A percentile compares a stretch with the other conserved stretches of the same genome.
Evolutionary conservation across 2,797 vertebrate genomes (phyloP).

Genomic region (Ispidina lecontei): DNA sequence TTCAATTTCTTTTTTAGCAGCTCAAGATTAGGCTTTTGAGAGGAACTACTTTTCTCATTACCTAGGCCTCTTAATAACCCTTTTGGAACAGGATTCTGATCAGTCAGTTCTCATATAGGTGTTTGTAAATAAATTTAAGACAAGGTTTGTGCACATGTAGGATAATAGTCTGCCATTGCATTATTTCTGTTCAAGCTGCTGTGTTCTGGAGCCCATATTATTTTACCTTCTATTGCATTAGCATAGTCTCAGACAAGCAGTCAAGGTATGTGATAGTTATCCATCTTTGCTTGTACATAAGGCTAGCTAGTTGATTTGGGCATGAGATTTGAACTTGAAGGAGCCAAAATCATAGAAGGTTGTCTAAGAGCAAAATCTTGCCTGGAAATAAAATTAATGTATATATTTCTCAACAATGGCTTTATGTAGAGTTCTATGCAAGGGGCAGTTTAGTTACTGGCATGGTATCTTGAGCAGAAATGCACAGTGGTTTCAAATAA

Average conservation of each 20-base stretch:
- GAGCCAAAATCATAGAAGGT: not conserved
- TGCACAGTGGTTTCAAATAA: not conserved
- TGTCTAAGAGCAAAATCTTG: not conserved
- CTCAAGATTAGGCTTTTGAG: not conserved
- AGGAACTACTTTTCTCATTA: not conserved
- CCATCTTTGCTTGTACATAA: not conserved
- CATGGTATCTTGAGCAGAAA: not conserved
- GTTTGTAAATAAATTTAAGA: not conserved
- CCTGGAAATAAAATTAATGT: not conserved
- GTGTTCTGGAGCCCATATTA: not conserved
- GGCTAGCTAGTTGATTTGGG: not conserved
- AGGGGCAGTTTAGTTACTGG: not conserved
- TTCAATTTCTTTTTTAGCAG: not conserved
- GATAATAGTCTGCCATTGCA: not conserved
- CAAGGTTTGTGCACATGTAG: not conserved
- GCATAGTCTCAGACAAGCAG: not conserved
- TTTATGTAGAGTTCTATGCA: not conserved
- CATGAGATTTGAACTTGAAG: not conserved
- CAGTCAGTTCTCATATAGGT: not conserved
- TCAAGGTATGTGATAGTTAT: rapidly evolving
- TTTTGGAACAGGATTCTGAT: not conserved
- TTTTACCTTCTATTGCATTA: not conserved
- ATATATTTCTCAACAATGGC: not conserved
- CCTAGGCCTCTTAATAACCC: not conserved
- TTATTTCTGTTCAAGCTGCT: not conserved